Percentiles rank a stretch among this genome's conserved stretches.
Evolutionary conservation across 2,113 vertebrate genomes (phyloP).

Genomic region (Peromyscus polionotus): DNA sequence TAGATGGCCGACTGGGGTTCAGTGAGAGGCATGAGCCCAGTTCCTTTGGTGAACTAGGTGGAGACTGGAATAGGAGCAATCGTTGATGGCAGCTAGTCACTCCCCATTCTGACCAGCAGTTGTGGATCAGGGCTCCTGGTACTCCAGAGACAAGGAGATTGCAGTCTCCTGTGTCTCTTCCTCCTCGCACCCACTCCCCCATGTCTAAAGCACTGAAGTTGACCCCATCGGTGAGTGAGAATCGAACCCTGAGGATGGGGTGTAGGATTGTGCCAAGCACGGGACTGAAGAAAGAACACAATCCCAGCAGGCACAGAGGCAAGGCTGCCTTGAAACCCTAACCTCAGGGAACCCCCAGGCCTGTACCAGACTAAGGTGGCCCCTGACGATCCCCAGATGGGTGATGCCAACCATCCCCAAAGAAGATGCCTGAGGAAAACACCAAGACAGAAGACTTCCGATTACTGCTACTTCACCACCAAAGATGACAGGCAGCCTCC

Average conservation of each 20-base stretch:
- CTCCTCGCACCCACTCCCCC: background rate
- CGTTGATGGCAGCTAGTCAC: background rate
- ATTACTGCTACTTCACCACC: background rate
- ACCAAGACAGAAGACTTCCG: background rate
- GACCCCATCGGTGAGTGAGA: too few species aligned
- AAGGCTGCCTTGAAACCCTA: background rate
- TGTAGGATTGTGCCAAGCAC: background rate
- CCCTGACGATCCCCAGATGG: background rate
- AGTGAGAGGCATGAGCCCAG: background rate
- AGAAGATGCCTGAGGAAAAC: background rate
- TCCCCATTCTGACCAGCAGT: background rate
- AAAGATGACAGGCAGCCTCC: background rate
- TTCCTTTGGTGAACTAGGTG: rapidly evolving
- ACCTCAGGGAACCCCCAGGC: rapidly evolving
- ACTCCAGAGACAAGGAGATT: background rate
- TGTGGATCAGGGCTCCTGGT: background rate
- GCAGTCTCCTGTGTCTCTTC: background rate
- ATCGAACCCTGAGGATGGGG: background rate
- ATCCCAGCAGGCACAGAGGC: rapidly evolving
- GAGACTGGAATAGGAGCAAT: background rate
- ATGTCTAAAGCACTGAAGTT: background rate
- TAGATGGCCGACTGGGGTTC: rapidly evolving
- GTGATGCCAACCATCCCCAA: too few species aligned
- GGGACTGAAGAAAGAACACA: too few species aligned
- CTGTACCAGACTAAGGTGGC: background rate